These are phyloP conservation scores for Scolopax rusticola DNA, from an alignment of 2,797 vertebrate genomes.

Conservation along the genomic window DNA sequence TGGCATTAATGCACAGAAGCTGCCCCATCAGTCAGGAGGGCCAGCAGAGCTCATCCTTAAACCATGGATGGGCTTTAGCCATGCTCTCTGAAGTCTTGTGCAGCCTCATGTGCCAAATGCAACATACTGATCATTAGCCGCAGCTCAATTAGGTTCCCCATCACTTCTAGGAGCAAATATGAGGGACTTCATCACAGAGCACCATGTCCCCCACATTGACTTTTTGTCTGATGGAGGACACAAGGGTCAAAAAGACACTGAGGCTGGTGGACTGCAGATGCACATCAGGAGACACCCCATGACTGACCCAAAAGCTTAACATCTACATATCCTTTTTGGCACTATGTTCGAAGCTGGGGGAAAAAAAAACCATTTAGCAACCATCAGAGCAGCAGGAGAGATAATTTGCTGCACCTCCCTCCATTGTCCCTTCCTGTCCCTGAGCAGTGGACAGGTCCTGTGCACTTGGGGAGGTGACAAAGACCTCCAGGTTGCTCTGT, in stretches of 20 bases:
- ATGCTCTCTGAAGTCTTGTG: not conserved
- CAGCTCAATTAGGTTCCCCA: fast-evolving
- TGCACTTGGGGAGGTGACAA: not conserved
- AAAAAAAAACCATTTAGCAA: not conserved
- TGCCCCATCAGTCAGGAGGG: not conserved
- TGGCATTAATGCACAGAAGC: not conserved
- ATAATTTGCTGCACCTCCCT: not conserved
- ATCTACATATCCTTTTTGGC: not conserved
- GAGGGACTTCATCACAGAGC: not conserved
- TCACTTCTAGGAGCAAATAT: not conserved
- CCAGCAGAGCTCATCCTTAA: not conserved
- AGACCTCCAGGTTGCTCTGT: fast-evolving
- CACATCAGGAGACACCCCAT: not conserved
- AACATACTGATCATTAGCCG: not conserved
- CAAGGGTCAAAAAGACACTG: not conserved
- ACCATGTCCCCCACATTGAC: fast-evolving
- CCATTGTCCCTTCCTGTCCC: not conserved
- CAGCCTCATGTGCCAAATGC: not conserved
- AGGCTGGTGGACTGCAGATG: not conserved
- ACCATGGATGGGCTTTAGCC: not conserved
- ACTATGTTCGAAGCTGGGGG: not conserved
- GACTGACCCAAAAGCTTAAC: not conserved
- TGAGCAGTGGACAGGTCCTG: not conserved
- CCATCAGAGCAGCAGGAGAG: not conserved
- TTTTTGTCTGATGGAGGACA: not conserved